A percentile compares a stretch with the other conserved stretches of the same genome.
phyloP scores from a whole-genome alignment of 2,888 invertebrate genomes.

The Rotaria sp. region DNA sequence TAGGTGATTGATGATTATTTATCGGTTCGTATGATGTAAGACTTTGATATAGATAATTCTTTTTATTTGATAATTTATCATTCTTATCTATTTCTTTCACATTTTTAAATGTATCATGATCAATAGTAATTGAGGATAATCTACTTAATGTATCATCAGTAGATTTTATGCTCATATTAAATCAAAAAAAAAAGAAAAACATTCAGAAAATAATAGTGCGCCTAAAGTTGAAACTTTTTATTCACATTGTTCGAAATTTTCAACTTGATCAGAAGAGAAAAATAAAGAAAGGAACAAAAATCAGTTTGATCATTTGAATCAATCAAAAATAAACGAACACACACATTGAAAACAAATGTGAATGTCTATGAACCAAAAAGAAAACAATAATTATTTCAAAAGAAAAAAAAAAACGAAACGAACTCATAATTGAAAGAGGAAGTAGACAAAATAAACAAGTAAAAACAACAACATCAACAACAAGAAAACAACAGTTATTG shows the following conservation, averaged over 20 bases:
- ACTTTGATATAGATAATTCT: neutral
- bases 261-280: neutral
- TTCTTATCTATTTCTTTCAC: too few relatives aligned
- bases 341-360: neutral
- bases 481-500: neutral
- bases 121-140: neutral
- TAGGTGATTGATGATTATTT: too few relatives aligned
- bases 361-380: neutral
- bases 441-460: neutral
- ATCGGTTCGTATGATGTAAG: too few relatives aligned
- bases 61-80: neutral
- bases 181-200: neutral
- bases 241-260: neutral
- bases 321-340: neutral
- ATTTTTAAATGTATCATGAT: neutral
- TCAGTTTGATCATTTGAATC: neutral
- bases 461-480: neutral
- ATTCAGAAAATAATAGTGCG: neutral
- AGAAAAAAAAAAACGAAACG: neutral
- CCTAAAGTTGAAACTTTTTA: neutral
- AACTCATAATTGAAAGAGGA: neutral
- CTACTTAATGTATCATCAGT: too few relatives aligned
- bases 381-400: neutral
- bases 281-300: neutral
- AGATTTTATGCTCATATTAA: neutral